Conservation (phyloP, 2,888 invertebrate genomes). For the Torymus texanus region DNA sequence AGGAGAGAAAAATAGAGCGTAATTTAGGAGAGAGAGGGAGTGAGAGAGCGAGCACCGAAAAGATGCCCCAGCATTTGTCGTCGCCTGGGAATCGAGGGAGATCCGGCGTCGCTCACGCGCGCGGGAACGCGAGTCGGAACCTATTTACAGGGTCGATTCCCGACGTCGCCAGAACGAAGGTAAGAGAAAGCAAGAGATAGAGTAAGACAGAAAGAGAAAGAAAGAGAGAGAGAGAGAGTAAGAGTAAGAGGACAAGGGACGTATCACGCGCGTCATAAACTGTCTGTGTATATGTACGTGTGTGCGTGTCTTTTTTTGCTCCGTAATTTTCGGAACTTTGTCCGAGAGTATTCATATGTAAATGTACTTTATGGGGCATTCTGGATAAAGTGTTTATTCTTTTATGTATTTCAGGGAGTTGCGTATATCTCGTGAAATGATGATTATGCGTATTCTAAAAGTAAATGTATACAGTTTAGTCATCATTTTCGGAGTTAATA, state of each 20-base stretch:
- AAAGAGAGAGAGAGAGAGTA: too few species aligned
- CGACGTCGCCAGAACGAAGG: constrained; percentile 3
- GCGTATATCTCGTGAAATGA: too few species aligned
- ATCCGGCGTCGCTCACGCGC: constrained; percentile 23
- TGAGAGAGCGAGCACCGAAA: constrained; percentile 26
- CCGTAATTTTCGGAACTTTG: neutral
- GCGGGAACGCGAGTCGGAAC: constrained; percentile 1
- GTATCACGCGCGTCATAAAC: too few species aligned
- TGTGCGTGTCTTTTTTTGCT: neutral
- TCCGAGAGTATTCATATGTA: neutral
- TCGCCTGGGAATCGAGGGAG: constrained; percentile 25
- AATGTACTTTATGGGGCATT: constrained; percentile 27
- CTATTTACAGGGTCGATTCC: constrained; percentile 47
- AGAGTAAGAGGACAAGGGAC: neutral
- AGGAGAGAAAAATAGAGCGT: constrained; percentile 52
- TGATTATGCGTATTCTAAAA: too few species aligned
- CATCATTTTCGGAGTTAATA: too few species aligned
- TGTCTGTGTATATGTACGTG: neutral
- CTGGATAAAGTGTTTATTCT: neutral
- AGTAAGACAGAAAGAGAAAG: neutral
- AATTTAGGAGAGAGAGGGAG: constrained; percentile 28
- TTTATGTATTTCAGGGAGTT: neutral
- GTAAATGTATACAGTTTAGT: too few species aligned
- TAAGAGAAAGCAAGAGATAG: neutral
- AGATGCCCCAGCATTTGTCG: constrained; percentile 53